A percentile compares a stretch with the other conserved stretches of the same genome.
These are phyloP conservation scores for Lasioglossum oenotherae DNA, from an alignment of 2,888 invertebrate species.

Conservation along the genomic window DNA sequence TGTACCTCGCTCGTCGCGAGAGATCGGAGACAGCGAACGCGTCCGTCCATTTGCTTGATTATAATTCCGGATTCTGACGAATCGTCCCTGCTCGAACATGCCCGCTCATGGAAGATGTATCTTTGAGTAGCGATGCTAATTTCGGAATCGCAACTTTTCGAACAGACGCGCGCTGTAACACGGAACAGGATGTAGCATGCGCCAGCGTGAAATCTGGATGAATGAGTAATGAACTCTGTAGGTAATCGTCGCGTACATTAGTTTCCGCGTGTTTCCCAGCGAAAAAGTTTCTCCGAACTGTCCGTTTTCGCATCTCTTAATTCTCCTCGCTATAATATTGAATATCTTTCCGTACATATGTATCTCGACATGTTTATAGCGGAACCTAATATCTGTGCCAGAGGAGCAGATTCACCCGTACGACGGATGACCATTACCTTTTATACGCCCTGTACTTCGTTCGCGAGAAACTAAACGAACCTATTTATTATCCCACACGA, in stretches of 20 bases:
- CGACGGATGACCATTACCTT: no score
- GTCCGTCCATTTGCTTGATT: constrained; percentile 68
- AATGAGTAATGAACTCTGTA: not conserved
- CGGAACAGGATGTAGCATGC: not conserved
- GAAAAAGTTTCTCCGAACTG: not conserved
- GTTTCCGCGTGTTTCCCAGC: not conserved
- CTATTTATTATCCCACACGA: not conserved
- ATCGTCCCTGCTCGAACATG: constrained; percentile 54
- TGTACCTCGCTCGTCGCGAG: constrained; percentile 45
- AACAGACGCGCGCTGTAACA: constrained; percentile 41
- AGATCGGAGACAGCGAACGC: constrained; percentile 56
- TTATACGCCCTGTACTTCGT: no score
- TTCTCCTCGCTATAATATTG: not conserved
- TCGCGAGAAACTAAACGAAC: no score
- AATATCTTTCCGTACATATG: no score
- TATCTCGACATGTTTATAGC: no score
- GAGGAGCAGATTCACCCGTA: no score
- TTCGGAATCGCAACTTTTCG: constrained; percentile 77
- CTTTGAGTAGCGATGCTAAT: constrained; percentile 56
- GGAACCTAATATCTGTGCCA: no score
- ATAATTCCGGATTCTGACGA: constrained; percentile 75
- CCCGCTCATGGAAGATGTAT: not conserved
- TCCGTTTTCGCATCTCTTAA: not conserved
- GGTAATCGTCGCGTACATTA: not conserved
- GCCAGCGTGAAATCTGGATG: not conserved